Evolutionary conservation across 2,888 invertebrate genomes (phyloP).

Genomic region (Parascotia fuliginaria): DNA sequence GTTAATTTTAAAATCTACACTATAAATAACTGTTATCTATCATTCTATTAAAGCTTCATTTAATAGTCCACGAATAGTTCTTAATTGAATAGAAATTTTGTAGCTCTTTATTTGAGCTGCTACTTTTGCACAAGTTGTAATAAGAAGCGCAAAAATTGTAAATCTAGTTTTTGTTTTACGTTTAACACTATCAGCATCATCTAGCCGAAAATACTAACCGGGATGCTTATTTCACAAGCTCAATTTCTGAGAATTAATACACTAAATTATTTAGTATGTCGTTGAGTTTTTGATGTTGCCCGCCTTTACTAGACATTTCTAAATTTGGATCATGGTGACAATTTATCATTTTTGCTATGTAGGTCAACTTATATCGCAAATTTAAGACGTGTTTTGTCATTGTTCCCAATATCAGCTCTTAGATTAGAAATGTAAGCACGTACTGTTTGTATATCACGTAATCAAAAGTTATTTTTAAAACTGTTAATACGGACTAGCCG

Average conservation of each 20-base stretch:
- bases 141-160: too few species aligned
- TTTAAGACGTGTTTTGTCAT: conserved; percentile 39
- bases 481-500: background rate
- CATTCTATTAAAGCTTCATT: background rate
- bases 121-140: too few species aligned
- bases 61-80: background rate
- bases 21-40: conserved; percentile 10
- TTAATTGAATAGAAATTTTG: too few species aligned
- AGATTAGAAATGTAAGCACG: conserved; percentile 16
- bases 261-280: background rate
- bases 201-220: too few species aligned
- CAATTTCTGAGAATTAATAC: background rate
- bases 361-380: conserved; percentile 54
- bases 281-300: background rate
- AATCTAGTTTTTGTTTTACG: too few species aligned
- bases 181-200: too few species aligned
- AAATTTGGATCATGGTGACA: conserved; percentile 42
- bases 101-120: too few species aligned
- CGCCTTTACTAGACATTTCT: conserved; percentile 12
- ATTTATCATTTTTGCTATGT: conserved; percentile 41
- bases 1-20: conserved; percentile 26
- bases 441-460: background rate
- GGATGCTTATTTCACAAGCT: too few species aligned
- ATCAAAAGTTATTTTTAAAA: background rate
- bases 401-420: conserved; percentile 33